Conservation (phyloP, 2,797 vertebrate species). For the Nothura maculosa region DNA sequence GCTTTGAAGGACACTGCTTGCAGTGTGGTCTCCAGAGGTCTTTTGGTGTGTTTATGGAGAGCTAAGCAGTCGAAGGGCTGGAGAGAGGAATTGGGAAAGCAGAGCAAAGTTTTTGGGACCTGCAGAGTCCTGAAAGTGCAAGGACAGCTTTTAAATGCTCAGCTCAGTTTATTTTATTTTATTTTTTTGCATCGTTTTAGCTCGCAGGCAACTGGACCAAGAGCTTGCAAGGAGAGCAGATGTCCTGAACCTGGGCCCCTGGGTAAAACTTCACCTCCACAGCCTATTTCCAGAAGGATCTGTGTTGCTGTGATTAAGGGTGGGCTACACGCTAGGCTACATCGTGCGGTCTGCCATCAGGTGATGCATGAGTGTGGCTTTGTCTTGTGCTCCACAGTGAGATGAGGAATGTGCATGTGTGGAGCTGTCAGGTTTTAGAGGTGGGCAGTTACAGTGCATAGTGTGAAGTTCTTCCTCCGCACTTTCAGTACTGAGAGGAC, state of each 20-base stretch:
- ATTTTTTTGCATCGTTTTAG: too few relatives aligned
- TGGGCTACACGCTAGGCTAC: background rate
- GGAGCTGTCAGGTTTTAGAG: too few relatives aligned
- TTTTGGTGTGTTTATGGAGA: background rate
- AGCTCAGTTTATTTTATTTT: background rate
- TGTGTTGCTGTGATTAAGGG: background rate
- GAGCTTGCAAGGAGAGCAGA: background rate
- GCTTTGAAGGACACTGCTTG: background rate
- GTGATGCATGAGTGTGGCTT: background rate
- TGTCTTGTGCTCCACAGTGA: too few relatives aligned
- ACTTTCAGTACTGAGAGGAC: background rate
- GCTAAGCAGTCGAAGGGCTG: too few relatives aligned
- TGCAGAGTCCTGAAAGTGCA: background rate
- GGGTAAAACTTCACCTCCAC: background rate
- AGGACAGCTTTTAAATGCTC: background rate
- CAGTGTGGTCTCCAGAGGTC: background rate
- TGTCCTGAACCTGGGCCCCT: too few relatives aligned
- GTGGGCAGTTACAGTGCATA: background rate
- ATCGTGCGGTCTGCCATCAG: background rate
- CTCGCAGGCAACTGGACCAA: background rate
- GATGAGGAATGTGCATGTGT: too few relatives aligned
- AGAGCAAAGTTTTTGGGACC: background rate
- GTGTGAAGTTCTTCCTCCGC: background rate
- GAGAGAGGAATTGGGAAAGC: background rate
- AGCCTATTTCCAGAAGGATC: background rate